These are phyloP conservation scores for Tenthredo amoena DNA, from an alignment of 2,888 invertebrate genomes.

Conservation along the genomic window DNA sequence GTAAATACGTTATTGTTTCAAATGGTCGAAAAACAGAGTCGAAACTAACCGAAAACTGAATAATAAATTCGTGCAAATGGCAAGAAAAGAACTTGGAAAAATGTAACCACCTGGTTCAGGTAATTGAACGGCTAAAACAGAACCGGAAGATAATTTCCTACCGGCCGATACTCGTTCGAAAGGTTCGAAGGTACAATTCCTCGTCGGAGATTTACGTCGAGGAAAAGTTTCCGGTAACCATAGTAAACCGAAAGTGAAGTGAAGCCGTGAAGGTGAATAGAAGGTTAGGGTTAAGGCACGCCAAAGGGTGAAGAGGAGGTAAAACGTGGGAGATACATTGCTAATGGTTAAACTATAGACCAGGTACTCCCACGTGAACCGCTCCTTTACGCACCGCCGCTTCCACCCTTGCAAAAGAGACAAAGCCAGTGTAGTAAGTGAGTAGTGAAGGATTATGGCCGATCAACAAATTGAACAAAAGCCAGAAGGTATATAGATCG, in stretches of 20 bases:
- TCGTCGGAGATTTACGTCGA: neutral
- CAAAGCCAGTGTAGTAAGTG: neutral
- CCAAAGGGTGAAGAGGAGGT: conserved; percentile 19
- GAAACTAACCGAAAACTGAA: neutral
- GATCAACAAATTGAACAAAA: neutral
- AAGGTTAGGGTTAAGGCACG: neutral
- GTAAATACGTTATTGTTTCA: neutral
- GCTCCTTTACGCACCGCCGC: conserved; percentile 20
- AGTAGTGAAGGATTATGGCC: neutral
- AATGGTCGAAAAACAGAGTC: neutral
- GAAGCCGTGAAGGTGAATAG: neutral
- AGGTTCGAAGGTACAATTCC: neutral
- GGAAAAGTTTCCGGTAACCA: conserved; percentile 7
- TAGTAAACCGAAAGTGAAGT: neutral
- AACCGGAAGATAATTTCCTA: conserved; percentile 3
- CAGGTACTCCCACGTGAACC: conserved; percentile 29
- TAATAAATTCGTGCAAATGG: neutral
- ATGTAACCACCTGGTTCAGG: neutral
- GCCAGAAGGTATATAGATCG: neutral
- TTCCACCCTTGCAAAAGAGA: neutral
- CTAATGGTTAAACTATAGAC: conserved; percentile 28
- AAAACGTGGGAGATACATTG: conserved; percentile 38
- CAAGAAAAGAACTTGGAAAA: neutral
- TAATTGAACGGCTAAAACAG: neutral
- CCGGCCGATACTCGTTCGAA: neutral